phyloP scores from a whole-genome alignment of 2,113 vertebrate genomes.

The Xiphias gladius region DNA sequence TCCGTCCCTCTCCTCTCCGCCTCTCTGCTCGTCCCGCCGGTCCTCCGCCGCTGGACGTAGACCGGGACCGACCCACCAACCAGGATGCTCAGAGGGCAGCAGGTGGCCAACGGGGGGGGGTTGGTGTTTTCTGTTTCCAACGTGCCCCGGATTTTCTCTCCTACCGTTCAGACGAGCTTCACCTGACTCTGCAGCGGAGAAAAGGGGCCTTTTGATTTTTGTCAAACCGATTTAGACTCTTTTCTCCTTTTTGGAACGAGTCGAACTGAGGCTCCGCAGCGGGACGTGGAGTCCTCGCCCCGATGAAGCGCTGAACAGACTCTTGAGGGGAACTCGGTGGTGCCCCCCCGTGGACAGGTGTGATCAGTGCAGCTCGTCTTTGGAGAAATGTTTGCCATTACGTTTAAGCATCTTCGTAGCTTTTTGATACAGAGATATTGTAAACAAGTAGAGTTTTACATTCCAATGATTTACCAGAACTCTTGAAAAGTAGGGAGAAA shows the following conservation, averaged over 20 bases:
- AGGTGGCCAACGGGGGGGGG: not conserved
- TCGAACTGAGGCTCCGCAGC: no score
- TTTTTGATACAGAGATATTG: conserved; percentile 64
- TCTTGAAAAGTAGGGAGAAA: not conserved
- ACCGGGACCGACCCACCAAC: conserved; percentile 7
- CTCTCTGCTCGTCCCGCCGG: conserved; percentile 77
- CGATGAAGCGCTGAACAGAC: not conserved
- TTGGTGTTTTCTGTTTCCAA: not conserved
- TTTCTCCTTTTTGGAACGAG: not conserved
- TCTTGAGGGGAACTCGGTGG: not conserved
- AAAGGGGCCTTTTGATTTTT: conserved; percentile 35
- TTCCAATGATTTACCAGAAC: not conserved
- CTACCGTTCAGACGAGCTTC: not conserved
- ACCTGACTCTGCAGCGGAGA: not conserved
- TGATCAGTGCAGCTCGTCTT: conserved; percentile 2
- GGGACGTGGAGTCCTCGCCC: no score
- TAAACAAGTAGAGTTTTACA: conserved; percentile 33
- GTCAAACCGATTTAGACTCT: conserved; percentile 1
- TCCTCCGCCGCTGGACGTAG: conserved; percentile 72
- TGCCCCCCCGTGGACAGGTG: conserved; percentile 11
- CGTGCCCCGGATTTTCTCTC: not conserved
- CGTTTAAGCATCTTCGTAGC: conserved; percentile 29
- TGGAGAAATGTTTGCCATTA: conserved; percentile 32
- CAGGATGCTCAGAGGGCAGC: not conserved
- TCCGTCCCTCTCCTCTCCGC: conserved; percentile 77